phyloP scores from a whole-genome alignment of 2,113 vertebrate species.

The Eptesicus fuscus region DNA sequence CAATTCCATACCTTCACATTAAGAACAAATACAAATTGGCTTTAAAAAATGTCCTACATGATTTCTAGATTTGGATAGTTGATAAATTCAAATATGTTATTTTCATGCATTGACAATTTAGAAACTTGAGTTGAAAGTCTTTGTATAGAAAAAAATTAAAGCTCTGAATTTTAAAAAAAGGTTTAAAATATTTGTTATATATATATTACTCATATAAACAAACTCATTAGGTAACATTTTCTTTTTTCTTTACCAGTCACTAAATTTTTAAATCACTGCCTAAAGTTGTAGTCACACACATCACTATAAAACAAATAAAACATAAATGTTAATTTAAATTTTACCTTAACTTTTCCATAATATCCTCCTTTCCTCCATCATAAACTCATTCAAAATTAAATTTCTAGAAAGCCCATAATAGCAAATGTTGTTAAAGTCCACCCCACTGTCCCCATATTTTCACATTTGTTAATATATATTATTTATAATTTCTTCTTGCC shows the following conservation, averaged over 20 bases:
- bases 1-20: background rate
- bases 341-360: background rate
- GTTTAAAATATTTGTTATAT: background rate
- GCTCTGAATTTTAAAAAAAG: background rate
- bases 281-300: background rate
- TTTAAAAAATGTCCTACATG: background rate
- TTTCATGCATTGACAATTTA: background rate
- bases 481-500: background rate
- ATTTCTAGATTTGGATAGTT: background rate
- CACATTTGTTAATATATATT: background rate
- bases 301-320: background rate
- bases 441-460: background rate
- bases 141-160: background rate
- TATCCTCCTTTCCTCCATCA: background rate
- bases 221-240: background rate
- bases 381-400: background rate
- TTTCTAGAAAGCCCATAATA: background rate
- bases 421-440: background rate
- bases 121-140: conserved; percentile 2
- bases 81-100: background rate
- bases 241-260: background rate
- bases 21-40: background rate
- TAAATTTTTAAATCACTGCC: background rate
- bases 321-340: background rate
- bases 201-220: background rate